Percentiles rank a stretch among this genome's conserved stretches.
These are phyloP conservation scores for Hippocampus barbouri DNA, from an alignment of 2,113 vertebrate genomes.

Conservation along the genomic window DNA sequence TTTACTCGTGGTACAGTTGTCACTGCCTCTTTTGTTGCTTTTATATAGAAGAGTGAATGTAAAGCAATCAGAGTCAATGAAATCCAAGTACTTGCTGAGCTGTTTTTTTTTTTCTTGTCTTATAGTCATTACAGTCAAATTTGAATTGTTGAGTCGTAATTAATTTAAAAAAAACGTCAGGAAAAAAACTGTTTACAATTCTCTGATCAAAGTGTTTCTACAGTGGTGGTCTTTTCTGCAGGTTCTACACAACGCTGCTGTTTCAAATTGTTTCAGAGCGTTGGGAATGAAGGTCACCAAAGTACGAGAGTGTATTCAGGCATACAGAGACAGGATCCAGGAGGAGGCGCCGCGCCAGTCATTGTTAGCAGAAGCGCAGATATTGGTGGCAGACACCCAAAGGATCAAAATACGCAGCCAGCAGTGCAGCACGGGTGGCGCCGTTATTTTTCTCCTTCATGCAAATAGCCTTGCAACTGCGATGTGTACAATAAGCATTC, in stretches of 20 bases:
- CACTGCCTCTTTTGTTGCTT: too few relatives aligned
- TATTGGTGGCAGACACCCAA: slow-evolving; percentile 34
- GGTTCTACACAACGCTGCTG: background rate
- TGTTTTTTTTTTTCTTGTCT: background rate
- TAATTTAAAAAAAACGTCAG: too few relatives aligned
- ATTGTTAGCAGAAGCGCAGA: slow-evolving; percentile 33
- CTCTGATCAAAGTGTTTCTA: background rate
- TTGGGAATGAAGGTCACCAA: slow-evolving; percentile 13
- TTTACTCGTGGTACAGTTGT: too few relatives aligned
- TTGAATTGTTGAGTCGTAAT: background rate
- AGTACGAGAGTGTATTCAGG: slow-evolving; percentile 13
- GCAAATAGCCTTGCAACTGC: slow-evolving; percentile 15
- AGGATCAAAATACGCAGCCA: slow-evolving; percentile 15
- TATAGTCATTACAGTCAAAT: background rate
- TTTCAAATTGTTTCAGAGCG: slow-evolving; percentile 10
- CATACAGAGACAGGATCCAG: slow-evolving; percentile 27
- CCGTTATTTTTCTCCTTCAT: slow-evolving; percentile 3
- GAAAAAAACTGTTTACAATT: background rate
- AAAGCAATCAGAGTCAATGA: too few relatives aligned
- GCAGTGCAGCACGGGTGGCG: background rate
- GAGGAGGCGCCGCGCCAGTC: slow-evolving; percentile 45
- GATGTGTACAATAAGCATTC: background rate
- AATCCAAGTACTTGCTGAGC: too few relatives aligned
- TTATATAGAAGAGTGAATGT: too few relatives aligned
- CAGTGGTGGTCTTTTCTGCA: background rate